phyloP scores from a whole-genome alignment of 2,113 vertebrate genomes.

The Noturus placidus region DNA sequence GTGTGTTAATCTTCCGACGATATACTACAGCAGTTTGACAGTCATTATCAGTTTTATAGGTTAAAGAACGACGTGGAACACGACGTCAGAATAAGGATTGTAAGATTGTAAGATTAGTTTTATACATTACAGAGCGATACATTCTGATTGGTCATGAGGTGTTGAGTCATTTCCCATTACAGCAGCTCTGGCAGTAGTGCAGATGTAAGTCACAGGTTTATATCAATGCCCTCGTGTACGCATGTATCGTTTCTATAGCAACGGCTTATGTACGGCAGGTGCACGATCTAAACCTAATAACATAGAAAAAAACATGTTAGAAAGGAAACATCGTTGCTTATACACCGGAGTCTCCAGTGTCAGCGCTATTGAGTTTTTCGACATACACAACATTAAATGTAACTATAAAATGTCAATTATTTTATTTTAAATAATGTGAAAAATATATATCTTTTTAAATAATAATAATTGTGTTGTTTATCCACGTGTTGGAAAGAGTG shows the following conservation, averaged over 20 bases:
- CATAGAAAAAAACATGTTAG: not conserved
- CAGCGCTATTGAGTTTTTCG: not conserved
- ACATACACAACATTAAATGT: not conserved
- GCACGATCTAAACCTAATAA: not conserved
- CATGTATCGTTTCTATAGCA: too few relatives aligned
- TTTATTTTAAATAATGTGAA: too few relatives aligned
- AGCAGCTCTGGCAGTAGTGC: too few relatives aligned
- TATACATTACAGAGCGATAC: not conserved
- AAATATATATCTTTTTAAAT: too few relatives aligned
- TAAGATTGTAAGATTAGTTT: not conserved
- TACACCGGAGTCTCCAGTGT: not conserved
- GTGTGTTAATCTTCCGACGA: not conserved
- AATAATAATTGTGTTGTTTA: not conserved
- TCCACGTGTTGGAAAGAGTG: not conserved
- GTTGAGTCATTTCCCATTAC: too few relatives aligned
- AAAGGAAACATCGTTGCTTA: not conserved
- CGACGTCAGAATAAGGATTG: too few relatives aligned
- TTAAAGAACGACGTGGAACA: too few relatives aligned
- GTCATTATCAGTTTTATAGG: too few relatives aligned
- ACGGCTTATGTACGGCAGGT: too few relatives aligned
- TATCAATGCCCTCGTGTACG: too few relatives aligned
- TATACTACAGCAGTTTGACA: not conserved
- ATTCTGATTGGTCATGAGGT: not conserved
- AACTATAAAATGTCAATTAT: not conserved
- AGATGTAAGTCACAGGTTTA: too few relatives aligned